These are phyloP conservation scores for Ursus arctos DNA, from an alignment of 2,113 vertebrate species.

Conservation along the genomic window DNA sequence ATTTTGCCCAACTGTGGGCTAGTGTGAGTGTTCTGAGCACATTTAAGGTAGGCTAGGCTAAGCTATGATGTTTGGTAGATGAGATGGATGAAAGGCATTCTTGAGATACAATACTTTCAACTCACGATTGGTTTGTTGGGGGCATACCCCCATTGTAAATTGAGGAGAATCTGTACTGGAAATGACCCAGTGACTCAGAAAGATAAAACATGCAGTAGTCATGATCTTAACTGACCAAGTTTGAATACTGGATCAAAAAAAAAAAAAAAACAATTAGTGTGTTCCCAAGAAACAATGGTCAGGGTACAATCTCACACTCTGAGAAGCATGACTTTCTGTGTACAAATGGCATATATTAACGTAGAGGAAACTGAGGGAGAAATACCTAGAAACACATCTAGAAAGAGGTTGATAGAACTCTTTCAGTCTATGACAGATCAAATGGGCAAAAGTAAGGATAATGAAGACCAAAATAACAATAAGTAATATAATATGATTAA, in stretches of 20 bases:
- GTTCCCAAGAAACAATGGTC: not conserved
- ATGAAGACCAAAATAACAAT: not conserved
- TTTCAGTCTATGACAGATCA: not conserved
- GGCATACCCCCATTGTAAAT: not conserved
- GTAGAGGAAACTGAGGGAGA: not conserved
- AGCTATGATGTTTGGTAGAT: not conserved
- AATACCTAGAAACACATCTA: not conserved
- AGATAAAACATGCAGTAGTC: not conserved
- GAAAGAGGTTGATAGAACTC: not conserved
- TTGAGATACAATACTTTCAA: not conserved
- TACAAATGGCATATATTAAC: not conserved
- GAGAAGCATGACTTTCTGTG: not conserved
- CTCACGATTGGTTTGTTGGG: not conserved
- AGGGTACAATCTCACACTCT: not conserved
- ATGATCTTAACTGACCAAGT: not conserved
- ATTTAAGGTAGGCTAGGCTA: not conserved
- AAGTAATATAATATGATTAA: not conserved
- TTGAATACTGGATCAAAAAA: not conserved
- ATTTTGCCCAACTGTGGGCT: not conserved
- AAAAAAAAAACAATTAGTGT: not conserved
- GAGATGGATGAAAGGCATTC: not conserved
- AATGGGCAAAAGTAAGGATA: not conserved
- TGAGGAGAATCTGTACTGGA: not conserved
- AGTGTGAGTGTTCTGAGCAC: not conserved
- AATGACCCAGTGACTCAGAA: not conserved